These are phyloP conservation scores for Formicarius rufipectus DNA, from an alignment of 2,113 vertebrate species.

Conservation along the genomic window DNA sequence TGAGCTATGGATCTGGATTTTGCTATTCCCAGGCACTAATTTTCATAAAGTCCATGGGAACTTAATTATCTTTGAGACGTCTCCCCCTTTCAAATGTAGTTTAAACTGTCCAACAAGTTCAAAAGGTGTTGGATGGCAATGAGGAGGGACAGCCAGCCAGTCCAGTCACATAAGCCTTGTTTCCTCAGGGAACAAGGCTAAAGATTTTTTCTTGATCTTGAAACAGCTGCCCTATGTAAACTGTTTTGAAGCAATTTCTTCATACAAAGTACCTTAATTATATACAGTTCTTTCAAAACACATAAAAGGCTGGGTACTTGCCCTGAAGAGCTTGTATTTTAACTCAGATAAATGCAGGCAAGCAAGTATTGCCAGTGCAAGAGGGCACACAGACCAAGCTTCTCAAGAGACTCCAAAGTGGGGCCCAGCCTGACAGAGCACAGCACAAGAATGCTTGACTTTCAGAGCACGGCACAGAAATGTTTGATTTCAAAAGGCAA, in stretches of 20 bases:
- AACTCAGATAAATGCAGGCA: slow-evolving; percentile 54
- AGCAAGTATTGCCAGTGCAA: slow-evolving; percentile 56
- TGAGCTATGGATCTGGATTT: slow-evolving; percentile 37
- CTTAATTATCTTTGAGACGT: slow-evolving; percentile 54
- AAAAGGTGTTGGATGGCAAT: slow-evolving; percentile 48
- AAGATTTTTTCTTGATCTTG: slow-evolving; percentile 66
- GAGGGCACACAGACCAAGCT: not conserved
- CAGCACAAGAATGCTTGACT: not conserved
- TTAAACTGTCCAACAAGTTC: slow-evolving; percentile 53
- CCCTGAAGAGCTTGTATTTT: slow-evolving; percentile 65
- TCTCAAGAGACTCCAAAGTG: not conserved
- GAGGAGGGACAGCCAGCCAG: slow-evolving; percentile 53
- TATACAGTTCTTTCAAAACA: slow-evolving; percentile 57
- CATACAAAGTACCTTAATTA: slow-evolving; percentile 66
- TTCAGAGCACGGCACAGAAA: not conserved
- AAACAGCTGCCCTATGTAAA: slow-evolving; percentile 64
- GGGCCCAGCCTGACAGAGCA: not conserved
- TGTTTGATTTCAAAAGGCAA: not conserved
- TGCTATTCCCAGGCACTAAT: slow-evolving; percentile 46
- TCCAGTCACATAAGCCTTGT: slow-evolving; percentile 43
- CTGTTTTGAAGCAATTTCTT: slow-evolving; percentile 65
- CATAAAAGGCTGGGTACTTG: slow-evolving; percentile 57
- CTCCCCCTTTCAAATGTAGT: slow-evolving; percentile 50
- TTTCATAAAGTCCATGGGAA: slow-evolving; percentile 65
- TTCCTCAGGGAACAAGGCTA: slow-evolving; percentile 45